These are phyloP conservation scores for Heliothis peltigera DNA, from an alignment of 2,888 invertebrate genomes.

Conservation along the genomic window DNA sequence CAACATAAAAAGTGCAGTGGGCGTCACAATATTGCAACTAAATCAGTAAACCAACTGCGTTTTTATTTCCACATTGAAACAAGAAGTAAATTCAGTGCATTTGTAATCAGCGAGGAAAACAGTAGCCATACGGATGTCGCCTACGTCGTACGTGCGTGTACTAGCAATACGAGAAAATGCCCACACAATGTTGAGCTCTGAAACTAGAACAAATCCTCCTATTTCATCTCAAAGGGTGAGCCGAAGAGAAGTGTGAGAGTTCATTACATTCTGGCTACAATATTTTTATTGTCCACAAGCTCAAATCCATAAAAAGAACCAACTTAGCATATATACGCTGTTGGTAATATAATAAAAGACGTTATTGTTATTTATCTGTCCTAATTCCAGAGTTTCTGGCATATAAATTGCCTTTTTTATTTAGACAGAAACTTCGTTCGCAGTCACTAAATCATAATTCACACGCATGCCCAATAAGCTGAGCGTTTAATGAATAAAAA, in stretches of 20 bases:
- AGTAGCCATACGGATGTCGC: slow-evolving; percentile 83
- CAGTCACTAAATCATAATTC: slow-evolving; percentile 56
- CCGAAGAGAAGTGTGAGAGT: slow-evolving; percentile 52
- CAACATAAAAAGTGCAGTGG: slow-evolving; percentile 49
- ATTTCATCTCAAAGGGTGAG: slow-evolving; percentile 27
- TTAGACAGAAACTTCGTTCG: slow-evolving; percentile 53
- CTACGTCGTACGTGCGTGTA: slow-evolving; percentile 81
- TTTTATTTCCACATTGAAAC: slow-evolving; percentile 65
- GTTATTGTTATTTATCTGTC: slow-evolving; percentile 56
- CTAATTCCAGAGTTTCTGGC: slow-evolving; percentile 54
- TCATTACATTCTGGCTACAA: slow-evolving; percentile 61
- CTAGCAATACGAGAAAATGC: slow-evolving; percentile 70
- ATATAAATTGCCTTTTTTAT: slow-evolving; percentile 60
- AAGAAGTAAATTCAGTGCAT: slow-evolving; percentile 75
- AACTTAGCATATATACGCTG: slow-evolving; percentile 71
- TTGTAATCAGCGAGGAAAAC: slow-evolving; percentile 82
- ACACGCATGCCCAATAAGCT: slow-evolving; percentile 54
- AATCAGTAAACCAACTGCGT: slow-evolving; percentile 61
- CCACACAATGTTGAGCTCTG: slow-evolving; percentile 68
- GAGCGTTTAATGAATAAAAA: slow-evolving; percentile 42
- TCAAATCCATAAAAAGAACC: slow-evolving; percentile 78
- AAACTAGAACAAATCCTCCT: slow-evolving; percentile 41
- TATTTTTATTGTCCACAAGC: slow-evolving; percentile 74
- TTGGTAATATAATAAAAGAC: slow-evolving; percentile 59
- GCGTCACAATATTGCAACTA: slow-evolving; percentile 56